A percentile compares a stretch with the other conserved stretches of the same genome.
These are phyloP conservation scores for Gymnopithys bicolor DNA, from an alignment of 2,797 vertebrate species.

Conservation along the genomic window DNA sequence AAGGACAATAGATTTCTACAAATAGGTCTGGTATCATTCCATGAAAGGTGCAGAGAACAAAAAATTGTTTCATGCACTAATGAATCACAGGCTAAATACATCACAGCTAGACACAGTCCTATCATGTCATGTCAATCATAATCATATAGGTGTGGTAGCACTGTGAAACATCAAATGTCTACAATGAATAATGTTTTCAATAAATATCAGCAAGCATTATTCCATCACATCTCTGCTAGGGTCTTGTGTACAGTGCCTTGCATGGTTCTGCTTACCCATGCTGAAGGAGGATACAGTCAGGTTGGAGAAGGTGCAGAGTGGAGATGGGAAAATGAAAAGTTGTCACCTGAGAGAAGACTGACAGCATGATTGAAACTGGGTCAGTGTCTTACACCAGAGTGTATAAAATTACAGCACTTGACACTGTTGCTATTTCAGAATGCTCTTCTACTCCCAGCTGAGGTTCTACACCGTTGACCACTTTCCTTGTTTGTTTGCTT, in stretches of 20 bases:
- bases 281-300: neutral
- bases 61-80: neutral
- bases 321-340: neutral
- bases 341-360: neutral
- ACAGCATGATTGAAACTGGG: neutral
- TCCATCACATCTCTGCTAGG: neutral
- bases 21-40: neutral
- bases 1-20: neutral
- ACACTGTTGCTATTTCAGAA: neutral
- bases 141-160: neutral
- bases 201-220: neutral
- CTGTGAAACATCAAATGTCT: neutral
- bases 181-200: neutral
- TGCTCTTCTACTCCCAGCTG: neutral
- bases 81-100: neutral
- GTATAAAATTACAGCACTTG: neutral
- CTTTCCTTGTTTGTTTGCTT: neutral
- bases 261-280: neutral
- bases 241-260: neutral
- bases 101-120: neutral
- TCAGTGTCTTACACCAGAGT: neutral
- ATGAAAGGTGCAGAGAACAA: neutral
- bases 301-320: neutral
- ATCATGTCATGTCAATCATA: rapidly evolving
- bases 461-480: neutral